A percentile compares a stretch with the other conserved stretches of the same genome.
These are phyloP conservation scores for Steatocranus sp. DNA, from an alignment of 2,797 vertebrate genomes.

Conservation along the genomic window DNA sequence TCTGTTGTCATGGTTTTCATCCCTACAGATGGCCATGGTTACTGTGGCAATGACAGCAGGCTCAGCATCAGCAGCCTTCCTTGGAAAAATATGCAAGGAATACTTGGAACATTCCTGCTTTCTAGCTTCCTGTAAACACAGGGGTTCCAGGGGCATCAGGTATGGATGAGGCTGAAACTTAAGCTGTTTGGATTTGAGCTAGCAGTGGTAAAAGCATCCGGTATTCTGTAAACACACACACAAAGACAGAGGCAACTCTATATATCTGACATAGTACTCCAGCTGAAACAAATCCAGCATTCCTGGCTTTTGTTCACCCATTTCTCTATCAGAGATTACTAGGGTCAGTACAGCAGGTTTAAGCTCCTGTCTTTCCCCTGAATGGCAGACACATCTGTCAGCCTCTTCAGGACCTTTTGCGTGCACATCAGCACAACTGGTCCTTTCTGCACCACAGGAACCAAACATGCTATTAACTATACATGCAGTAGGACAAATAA, in stretches of 20 bases:
- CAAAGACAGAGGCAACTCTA: not conserved
- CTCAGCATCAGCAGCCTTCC: slow-evolving; percentile 58
- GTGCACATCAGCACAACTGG: slow-evolving; percentile 22
- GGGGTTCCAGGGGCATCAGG: not conserved
- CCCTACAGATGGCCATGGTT: slow-evolving; percentile 72
- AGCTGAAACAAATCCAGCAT: not conserved
- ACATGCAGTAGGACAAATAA: not conserved
- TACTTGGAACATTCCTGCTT: not conserved
- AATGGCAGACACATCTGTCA: slow-evolving; percentile 64
- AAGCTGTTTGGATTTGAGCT: not conserved
- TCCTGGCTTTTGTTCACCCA: not conserved
- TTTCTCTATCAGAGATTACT: slow-evolving; percentile 29
- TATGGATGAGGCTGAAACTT: not conserved
- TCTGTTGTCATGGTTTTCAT: slow-evolving; percentile 63
- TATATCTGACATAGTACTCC: not conserved
- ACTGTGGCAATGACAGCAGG: slow-evolving; percentile 61
- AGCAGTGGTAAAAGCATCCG: not conserved
- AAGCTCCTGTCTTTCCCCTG: slow-evolving; percentile 46
- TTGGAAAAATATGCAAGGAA: slow-evolving; percentile 9
- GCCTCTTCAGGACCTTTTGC: slow-evolving; percentile 38
- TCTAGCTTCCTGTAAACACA: not conserved
- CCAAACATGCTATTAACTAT: not conserved
- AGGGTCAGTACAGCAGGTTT: slow-evolving; percentile 33
- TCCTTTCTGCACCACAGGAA: slow-evolving; percentile 2
- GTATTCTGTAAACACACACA: not conserved